Base-by-base conservation (phyloP, 1,140 invertebrate genomes). In the Drosophila saltans region DNA sequence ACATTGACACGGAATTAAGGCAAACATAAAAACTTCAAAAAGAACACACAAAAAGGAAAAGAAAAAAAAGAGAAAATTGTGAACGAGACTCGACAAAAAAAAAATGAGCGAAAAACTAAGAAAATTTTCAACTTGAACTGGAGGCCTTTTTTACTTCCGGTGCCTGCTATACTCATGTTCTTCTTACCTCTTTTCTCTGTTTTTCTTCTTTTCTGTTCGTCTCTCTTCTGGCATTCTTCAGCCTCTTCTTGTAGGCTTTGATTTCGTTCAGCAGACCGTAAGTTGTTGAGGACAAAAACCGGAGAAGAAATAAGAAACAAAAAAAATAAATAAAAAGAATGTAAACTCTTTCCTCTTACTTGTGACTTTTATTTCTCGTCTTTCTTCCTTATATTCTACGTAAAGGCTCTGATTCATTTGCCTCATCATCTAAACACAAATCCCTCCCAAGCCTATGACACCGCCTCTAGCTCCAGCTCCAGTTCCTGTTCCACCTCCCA, bases 361-460 rank as follows among this genome's bases (percentile, higher is more conserved):
- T 10, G 9, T 26, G 16, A 16, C 16, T 59, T 26, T 45, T 64
- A 21, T 16, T 11, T 40, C 16, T 36, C 5, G 4, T 43, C 8
- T 28, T 52, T 36, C 6, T n/a, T 62, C 69, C 79, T 6, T 48
- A 24, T 8, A 36, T 36, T 36, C 33, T 36, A 8, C 45, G 8
- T 26, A 26, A 52, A 26, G 45, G 24, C 45, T 48, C 45, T 45
- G 78, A 80, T 57, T 56, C 70, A 61, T 69, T 39, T 10, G n/a
- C 21, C 57, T 40, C 68, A 80, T 80, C 76, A 80, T 81, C 78
- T 66, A 36, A 66, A 61, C 24, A 61, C 43, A 63, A 64, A 63
- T 66, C 69, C 58, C 45, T 8, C 33, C 33, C 33, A 36, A 36
- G 33, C 33, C 33, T 36, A 36, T 36, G 33, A 36, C 6, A 52